These are phyloP conservation scores for Asarcornis scutulata DNA, from an alignment of 2,113 vertebrate genomes.

Conservation along the genomic window DNA sequence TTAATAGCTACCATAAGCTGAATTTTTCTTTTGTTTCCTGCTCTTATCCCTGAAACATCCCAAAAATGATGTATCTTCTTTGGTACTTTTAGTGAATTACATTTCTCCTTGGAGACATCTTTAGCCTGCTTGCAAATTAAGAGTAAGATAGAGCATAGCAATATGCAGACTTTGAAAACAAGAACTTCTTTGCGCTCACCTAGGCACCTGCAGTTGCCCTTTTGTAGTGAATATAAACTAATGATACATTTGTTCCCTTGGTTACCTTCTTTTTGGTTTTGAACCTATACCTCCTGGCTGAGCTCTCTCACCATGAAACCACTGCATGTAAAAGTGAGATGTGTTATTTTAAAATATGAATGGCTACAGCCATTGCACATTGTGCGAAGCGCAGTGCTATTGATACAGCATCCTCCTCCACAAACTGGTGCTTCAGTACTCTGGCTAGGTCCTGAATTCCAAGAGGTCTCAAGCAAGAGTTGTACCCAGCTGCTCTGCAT, in stretches of 20 bases:
- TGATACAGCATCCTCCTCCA: neutral
- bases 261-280: neutral
- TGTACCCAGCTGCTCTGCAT: neutral
- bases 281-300: neutral
- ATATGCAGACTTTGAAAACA: neutral
- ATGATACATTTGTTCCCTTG: neutral
- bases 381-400: neutral
- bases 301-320: neutral
- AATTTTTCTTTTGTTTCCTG: neutral
- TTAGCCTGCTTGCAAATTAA: slow-evolving; percentile 8
- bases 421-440: neutral
- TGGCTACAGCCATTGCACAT: neutral
- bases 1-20: neutral
- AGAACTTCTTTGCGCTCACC: neutral
- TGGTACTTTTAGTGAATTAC: neutral
- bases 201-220: neutral
- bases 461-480: neutral
- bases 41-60: neutral
- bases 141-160: neutral
- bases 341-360: neutral
- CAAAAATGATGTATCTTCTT: neutral
- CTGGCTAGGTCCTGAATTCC: neutral
- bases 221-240: neutral
- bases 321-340: neutral
- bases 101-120: neutral